Conservation (phyloP, 1,140 invertebrate genomes). For the Piezodorus guildinii region DNA sequence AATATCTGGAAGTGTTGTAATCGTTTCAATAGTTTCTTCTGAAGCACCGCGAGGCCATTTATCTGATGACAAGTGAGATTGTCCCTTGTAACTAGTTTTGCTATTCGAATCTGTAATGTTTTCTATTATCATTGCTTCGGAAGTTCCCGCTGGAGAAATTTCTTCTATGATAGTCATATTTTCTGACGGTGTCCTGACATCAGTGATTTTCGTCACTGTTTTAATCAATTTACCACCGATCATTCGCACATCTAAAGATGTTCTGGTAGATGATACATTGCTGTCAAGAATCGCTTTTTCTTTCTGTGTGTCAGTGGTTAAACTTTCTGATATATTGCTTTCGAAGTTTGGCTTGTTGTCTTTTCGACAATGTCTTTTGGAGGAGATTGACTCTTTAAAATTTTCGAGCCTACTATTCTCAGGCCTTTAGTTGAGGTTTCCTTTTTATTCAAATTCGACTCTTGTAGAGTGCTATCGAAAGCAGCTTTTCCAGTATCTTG, state of each 20-base stretch:
- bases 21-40: background rate
- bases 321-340: too few species aligned
- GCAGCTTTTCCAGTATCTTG: too few species aligned
- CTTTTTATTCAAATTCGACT: background rate
- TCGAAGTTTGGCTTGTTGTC: too few species aligned
- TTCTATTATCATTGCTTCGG: too few species aligned
- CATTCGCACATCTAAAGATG: conserved; percentile 5
- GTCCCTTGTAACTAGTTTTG: too few species aligned
- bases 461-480: too few species aligned
- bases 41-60: background rate
- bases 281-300: too few species aligned
- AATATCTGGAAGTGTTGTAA: background rate
- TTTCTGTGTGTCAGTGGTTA: too few species aligned
- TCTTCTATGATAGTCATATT: background rate
- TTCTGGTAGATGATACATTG: too few species aligned
- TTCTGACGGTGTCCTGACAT: too few species aligned
- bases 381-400: background rate
- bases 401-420: background rate
- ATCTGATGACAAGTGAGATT: background rate
- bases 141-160: background rate
- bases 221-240: conserved; percentile 23
- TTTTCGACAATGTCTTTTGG: background rate
- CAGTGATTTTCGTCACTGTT: background rate
- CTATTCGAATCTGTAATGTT: too few species aligned
- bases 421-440: background rate